Base-by-base conservation (phyloP, 2,888 invertebrate species). In the Pasiphila rectangulata region DNA sequence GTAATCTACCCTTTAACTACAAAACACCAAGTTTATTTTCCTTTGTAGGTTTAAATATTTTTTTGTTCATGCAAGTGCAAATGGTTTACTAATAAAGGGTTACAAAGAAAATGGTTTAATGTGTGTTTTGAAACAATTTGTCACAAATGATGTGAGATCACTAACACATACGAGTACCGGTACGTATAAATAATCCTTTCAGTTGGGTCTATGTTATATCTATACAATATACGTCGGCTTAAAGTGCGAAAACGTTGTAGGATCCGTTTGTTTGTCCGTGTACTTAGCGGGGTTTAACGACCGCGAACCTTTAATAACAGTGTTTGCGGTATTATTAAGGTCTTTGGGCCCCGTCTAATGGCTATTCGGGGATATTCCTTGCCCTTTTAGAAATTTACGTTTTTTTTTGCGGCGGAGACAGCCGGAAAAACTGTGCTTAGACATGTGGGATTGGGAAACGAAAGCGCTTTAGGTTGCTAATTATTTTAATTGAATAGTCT, bases 301-400 rank as follows among this genome's bases (percentile, higher is more conserved):
- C 41, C 35, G 37, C n/a, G 45, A 49, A 52, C 51, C 44, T 56
- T 52, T 52, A 57, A 62, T 57, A 50, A 57, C 49, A 38, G 43
- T 60, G 57, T 62, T 62, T 62, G 59, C 54, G 49, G 39, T 54
- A 56, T 58, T 58, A 54, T 56, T 58, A 60, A 57, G 59, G 57
- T 61, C 57, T 54, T 53, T 52, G 55, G 53, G 52, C 27, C 40
- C 49, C 34, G 25, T 49, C 51, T 62, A 55, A 61, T 59, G 54
- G 53, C 45, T 47, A 50, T 53, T 56, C 35, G 39, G 39, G 52
- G 51, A 53, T 55, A 46, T 54, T 51, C 51, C 47, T 46, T 53
- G 49, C 46, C 51, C 29, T 42, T 48, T 50, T 38, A 24, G 40
- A 34, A 36, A 43, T 51, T 36, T 13, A 12, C 38, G 13, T 19